phyloP scores from a whole-genome alignment of 2,113 vertebrate genomes.

The Sturnus vulgaris region DNA sequence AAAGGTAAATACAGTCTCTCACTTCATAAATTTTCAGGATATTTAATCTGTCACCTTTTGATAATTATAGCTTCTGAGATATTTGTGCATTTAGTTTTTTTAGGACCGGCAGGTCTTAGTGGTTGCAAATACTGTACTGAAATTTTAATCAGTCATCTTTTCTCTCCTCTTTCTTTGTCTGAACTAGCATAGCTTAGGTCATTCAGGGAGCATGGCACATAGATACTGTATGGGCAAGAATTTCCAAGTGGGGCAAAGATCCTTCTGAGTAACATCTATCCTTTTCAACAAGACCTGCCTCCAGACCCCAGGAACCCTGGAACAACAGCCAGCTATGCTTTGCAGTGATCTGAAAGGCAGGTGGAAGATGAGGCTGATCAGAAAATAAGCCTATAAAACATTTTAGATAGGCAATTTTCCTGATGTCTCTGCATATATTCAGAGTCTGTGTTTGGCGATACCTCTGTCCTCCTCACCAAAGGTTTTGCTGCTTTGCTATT shows the following conservation, averaged over 20 bases:
- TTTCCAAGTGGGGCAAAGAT: neutral
- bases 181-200: neutral
- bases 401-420: neutral
- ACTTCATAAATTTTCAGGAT: constrained; percentile 33
- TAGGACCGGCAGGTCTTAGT: neutral
- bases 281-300: neutral
- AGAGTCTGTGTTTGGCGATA: neutral
- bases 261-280: neutral
- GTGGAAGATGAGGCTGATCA: neutral
- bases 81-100: neutral
- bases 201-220: neutral
- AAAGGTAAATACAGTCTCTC: neutral
- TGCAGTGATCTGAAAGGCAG: neutral
- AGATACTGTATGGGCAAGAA: neutral
- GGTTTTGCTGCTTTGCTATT: neutral
- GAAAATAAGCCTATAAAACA: neutral
- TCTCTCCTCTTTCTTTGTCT: neutral
- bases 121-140: neutral
- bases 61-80: constrained; percentile 13
- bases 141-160: neutral
- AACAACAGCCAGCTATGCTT: neutral
- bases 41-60: neutral
- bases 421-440: neutral
- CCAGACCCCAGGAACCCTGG: neutral
- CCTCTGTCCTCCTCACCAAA: neutral